Evolutionary conservation across 2,113 vertebrate genomes (phyloP).

Genomic region (Seriola quinqueradiata): DNA sequence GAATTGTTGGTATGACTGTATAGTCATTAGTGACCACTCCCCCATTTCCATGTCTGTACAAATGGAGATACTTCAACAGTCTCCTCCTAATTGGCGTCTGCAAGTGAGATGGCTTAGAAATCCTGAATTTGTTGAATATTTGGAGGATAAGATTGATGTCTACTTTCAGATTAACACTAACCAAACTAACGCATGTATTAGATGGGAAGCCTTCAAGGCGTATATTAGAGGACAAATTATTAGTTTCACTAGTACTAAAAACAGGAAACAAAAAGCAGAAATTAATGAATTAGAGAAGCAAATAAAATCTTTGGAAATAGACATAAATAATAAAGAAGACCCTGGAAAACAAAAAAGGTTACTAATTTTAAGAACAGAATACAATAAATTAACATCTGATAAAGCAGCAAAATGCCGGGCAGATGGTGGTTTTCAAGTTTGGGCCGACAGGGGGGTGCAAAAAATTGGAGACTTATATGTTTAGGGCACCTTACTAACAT

Average conservation of each 20-base stretch:
- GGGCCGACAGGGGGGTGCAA: constrained; percentile 1
- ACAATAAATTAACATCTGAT: too few relatives aligned
- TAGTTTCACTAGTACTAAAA: too few relatives aligned
- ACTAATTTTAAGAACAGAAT: too few relatives aligned
- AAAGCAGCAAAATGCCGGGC: background rate
- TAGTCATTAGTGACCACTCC: constrained; percentile 13
- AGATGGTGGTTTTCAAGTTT: constrained; percentile 8
- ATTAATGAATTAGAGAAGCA: too few relatives aligned
- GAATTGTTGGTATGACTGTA: constrained; percentile 17
- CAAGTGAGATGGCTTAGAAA: constrained; percentile 15
- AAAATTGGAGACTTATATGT: background rate
- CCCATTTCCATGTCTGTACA: constrained; percentile 21
- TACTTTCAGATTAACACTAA: constrained; percentile 19
- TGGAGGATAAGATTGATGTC: background rate
- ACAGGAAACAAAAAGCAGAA: too few relatives aligned
- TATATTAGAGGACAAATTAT: too few relatives aligned
- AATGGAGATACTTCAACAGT: constrained; percentile 4
- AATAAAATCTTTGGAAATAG: too few relatives aligned
- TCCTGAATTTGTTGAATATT: constrained; percentile 10
- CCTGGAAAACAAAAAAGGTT: too few relatives aligned
- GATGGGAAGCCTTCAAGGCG: too few relatives aligned
- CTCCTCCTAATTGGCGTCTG: background rate
- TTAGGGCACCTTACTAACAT: background rate
- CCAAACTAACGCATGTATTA: background rate
- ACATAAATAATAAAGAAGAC: too few relatives aligned